Percentiles rank a stretch among this genome's conserved stretches.
Conservation (phyloP, 2,888 invertebrate genomes). For the Orchesellides sinensis region DNA sequence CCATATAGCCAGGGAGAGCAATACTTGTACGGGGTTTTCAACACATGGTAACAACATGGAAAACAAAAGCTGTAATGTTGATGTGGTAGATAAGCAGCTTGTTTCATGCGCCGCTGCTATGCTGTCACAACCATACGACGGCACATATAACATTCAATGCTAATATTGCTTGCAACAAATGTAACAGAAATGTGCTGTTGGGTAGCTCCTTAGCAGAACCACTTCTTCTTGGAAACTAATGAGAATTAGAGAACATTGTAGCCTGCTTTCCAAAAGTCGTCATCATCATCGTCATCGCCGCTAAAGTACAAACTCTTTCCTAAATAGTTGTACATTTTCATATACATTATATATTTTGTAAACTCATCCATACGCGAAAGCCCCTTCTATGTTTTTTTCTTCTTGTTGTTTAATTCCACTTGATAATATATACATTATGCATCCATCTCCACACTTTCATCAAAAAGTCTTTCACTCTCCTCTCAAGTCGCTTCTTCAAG, state of each 20-base stretch:
- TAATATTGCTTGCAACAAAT: slow-evolving; percentile 27
- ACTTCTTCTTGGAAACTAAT: slow-evolving; percentile 40
- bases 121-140: slow-evolving; percentile 57
- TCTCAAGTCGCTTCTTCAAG: slow-evolving; percentile 12
- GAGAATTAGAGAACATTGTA: slow-evolving; percentile 33
- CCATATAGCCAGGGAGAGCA: too few relatives aligned
- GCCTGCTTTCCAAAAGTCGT: slow-evolving; percentile 4
- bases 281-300: neutral
- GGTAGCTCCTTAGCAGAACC: neutral
- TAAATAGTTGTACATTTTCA: neutral
- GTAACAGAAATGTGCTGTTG: slow-evolving; percentile 23
- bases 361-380: neutral
- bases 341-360: neutral
- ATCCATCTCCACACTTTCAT: slow-evolving; percentile 14
- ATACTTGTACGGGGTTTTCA: too few relatives aligned
- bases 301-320: neutral
- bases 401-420: slow-evolving; percentile 32
- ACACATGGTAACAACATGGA: slow-evolving; percentile 48
- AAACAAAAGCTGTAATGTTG: slow-evolving; percentile 10
- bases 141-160: slow-evolving; percentile 44
- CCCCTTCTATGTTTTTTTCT: neutral
- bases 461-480: slow-evolving; percentile 46
- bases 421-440: neutral
- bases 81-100: slow-evolving; percentile 59
- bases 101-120: slow-evolving; percentile 45